Evolutionary conservation across 2,113 vertebrate species (phyloP), one percentile per base, ranked within the genome.

Genomic region (Cyanoderma ruficeps): DNA sequence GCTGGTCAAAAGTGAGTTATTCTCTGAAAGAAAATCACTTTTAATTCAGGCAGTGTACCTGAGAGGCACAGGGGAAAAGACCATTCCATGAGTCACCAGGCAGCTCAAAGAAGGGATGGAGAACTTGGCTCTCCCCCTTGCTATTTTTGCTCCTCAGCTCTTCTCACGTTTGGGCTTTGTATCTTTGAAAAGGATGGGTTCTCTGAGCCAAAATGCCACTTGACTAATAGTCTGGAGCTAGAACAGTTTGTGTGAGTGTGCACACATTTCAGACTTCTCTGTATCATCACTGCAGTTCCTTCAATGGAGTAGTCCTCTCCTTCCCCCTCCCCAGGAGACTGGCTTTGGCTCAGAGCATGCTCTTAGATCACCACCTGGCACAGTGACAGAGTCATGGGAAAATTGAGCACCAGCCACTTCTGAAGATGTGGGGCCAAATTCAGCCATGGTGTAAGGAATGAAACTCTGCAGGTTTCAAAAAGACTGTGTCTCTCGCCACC

Each of bases 321-420:
- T 90, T 68, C 71, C 42, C 31, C 56, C 21, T 33, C 2, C 19
- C 33, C 3, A 86, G 70, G 69, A 96, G 91, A 67, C 42, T 61
- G 81, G 41, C 88, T 93, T 95, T 96, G 94, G 96, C 94, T 97
- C 93, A 28, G 57, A 65, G 55, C 15, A 3, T 37, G 57, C 64
- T 95, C 93, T 97, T 93, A 97, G 93, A 94, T 97, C 96, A 96
- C 92, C 70, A 65, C 46, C 95, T 97, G 95, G 96, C 96, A 96
- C 83, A 76, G 70, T 79, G 97, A 96, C 97, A 97, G 72, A 94
- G 92, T 87, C 96, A 97, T 91, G 97, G 96, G 96, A 96, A 97
- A 97, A 76, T 81, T 97, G 96, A 97, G 96, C 63, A 91, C 28
- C 67, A 82, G 92, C 95, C 96, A 95, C 87, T 93, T 95, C 91